A percentile compares a stretch with the other conserved stretches of the same genome.
Evolutionary conservation across 2,888 invertebrate species (phyloP).

Genomic region (Lithophane semibrunnea): DNA sequence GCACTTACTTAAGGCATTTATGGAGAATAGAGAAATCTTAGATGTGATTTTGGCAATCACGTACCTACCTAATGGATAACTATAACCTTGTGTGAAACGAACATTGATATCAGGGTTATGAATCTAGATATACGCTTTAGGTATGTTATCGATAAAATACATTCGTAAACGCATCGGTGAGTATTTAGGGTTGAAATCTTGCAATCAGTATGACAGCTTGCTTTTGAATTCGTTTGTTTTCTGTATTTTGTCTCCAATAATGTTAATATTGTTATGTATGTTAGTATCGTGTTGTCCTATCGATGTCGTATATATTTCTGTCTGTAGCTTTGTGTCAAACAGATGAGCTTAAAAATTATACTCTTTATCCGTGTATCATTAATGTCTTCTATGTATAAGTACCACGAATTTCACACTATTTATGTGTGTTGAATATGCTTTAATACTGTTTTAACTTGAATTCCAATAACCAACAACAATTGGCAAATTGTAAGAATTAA

Average conservation of each 20-base stretch:
- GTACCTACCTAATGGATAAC: slow-evolving; percentile 8
- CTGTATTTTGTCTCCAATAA: not conserved
- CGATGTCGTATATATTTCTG: not conserved
- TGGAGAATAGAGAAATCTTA: slow-evolving; percentile 10
- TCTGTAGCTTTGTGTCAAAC: not conserved
- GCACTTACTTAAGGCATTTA: slow-evolving; percentile 27
- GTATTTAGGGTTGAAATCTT: slow-evolving; percentile 29
- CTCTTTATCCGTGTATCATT: not conserved
- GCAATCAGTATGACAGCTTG: slow-evolving; percentile 4
- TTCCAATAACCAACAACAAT: not conserved
- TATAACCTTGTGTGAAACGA: slow-evolving; percentile 15
- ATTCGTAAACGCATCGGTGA: slow-evolving; percentile 28
- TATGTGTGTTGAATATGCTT: not conserved
- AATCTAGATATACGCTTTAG: slow-evolving; percentile 19
- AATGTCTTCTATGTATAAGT: not conserved
- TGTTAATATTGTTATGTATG: not conserved
- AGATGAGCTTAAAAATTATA: not conserved
- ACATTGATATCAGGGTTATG: slow-evolving; percentile 8
- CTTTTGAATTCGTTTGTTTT: slow-evolving; percentile 3
- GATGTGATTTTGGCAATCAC: slow-evolving; percentile 27
- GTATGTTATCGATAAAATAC: slow-evolving; percentile 21
- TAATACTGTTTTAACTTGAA: not conserved
- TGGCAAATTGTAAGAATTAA: not conserved
- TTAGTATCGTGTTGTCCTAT: not conserved
- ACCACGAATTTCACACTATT: not conserved